Percentiles rank a stretch among this genome's conserved stretches.
phyloP scores from a whole-genome alignment of 1,140 invertebrate species.

The Papilio polyxenes region DNA sequence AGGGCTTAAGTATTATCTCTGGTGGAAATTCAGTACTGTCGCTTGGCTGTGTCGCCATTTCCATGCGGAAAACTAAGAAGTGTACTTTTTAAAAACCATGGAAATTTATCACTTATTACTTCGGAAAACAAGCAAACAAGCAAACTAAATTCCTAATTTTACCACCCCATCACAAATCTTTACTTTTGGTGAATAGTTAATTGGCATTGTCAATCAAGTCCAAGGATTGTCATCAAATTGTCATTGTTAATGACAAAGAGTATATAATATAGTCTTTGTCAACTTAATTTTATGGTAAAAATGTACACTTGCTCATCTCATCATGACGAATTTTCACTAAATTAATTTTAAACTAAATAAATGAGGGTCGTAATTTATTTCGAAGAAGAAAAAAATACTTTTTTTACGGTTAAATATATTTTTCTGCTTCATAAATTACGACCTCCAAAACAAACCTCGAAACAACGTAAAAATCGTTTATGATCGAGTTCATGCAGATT shows the following conservation, averaged over 20 bases:
- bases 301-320: too few relatives aligned
- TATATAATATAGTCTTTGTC: too few relatives aligned
- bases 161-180: conserved; percentile 60
- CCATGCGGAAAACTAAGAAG: conserved; percentile 39
- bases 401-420: too few relatives aligned
- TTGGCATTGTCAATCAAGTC: background rate
- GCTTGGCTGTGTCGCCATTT: conserved; percentile 75
- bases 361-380: too few relatives aligned
- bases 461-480: too few relatives aligned
- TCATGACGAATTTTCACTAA: too few relatives aligned
- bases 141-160: conserved; percentile 49
- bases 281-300: too few relatives aligned
- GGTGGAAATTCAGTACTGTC: conserved; percentile 86
- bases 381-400: too few relatives aligned
- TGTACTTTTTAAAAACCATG: conserved; percentile 18
- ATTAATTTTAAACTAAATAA: too few relatives aligned
- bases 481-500: too few relatives aligned
- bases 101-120: conserved; percentile 45
- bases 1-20: conserved; percentile 89
- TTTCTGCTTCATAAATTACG: too few relatives aligned
- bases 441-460: too few relatives aligned
- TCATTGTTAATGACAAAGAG: background rate
- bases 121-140: conserved; percentile 36
- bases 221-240: background rate
- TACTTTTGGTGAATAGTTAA: conserved; percentile 42